phyloP scores from a whole-genome alignment of 2,113 vertebrate species.

The Pangasianodon hypophthalmus region DNA sequence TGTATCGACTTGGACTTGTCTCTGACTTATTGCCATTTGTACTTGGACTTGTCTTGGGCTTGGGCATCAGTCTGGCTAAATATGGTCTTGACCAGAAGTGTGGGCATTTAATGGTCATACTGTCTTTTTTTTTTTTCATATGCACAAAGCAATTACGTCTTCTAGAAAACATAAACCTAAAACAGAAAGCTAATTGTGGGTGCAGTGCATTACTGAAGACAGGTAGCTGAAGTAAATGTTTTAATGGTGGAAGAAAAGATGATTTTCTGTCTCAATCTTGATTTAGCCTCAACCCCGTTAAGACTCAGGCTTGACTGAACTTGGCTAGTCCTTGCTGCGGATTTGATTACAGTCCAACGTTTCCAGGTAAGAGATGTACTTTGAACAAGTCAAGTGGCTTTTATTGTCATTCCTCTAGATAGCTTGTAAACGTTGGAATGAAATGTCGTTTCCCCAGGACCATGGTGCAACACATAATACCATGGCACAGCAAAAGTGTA shows the following conservation, averaged over 20 bases:
- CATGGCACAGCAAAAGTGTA: no score
- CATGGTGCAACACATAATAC: no score
- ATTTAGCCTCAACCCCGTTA: background rate
- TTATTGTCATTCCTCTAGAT: background rate
- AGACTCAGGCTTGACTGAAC: background rate
- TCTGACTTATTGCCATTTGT: background rate
- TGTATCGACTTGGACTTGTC: background rate
- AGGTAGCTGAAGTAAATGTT: background rate
- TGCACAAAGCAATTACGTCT: background rate
- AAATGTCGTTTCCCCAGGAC: background rate
- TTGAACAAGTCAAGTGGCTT: background rate
- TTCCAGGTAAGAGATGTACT: background rate
- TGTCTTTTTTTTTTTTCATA: background rate
- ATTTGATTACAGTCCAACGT: background rate
- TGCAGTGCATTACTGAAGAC: background rate
- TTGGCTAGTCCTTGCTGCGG: no score
- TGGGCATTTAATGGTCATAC: background rate
- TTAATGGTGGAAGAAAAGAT: background rate
- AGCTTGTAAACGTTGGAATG: background rate
- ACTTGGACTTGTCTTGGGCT: background rate
- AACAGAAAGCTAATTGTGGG: background rate
- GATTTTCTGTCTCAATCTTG: background rate
- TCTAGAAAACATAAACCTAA: background rate
- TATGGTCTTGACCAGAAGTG: background rate
- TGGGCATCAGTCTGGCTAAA: background rate